These are phyloP conservation scores for Hafferia zeledoni DNA, from an alignment of 2,797 vertebrate species.

Conservation along the genomic window DNA sequence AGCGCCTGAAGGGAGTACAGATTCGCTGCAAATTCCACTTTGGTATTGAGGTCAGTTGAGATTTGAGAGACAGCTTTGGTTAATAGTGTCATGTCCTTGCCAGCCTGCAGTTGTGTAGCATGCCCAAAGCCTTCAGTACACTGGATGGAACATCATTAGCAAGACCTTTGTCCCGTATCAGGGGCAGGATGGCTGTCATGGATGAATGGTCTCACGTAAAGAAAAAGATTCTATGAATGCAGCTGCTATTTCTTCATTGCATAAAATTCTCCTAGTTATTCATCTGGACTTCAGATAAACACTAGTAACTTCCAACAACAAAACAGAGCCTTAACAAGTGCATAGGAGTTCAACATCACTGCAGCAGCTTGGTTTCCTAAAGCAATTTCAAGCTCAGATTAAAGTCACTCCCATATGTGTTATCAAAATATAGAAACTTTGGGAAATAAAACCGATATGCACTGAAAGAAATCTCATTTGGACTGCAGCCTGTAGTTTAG, in stretches of 20 bases:
- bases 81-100: conserved; percentile 45
- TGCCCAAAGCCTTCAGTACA: neutral
- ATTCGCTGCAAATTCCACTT: neutral
- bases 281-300: neutral
- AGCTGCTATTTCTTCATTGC: neutral
- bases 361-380: neutral
- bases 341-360: neutral
- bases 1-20: neutral
- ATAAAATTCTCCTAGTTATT: neutral
- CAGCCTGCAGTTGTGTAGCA: neutral
- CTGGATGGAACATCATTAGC: neutral
- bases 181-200: neutral
- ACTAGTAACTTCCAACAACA: neutral
- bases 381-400: neutral
- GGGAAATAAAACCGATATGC: neutral
- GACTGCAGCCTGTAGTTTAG: neutral
- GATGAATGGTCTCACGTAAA: neutral
- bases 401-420: neutral
- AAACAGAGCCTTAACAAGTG: neutral
- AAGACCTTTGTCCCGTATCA: neutral
- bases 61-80: conserved; percentile 39
- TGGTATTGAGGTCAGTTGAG: conserved; percentile 23
- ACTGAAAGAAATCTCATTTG: neutral
- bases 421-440: neutral
- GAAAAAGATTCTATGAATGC: neutral